phyloP scores from a whole-genome alignment of 2,888 invertebrate genomes.

The Litoditis marina region DNA sequence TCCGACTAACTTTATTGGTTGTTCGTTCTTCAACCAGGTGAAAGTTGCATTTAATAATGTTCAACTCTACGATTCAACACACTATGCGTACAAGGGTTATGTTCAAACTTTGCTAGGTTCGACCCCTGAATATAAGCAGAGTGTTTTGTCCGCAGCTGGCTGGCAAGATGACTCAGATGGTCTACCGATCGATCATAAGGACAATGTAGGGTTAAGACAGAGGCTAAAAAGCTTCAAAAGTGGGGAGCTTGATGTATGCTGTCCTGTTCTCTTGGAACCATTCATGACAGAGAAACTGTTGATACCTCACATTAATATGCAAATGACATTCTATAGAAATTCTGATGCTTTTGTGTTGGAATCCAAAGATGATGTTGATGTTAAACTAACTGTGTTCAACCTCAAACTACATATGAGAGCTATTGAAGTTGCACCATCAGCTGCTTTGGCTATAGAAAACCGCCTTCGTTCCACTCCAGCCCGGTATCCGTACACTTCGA shows the following conservation, averaged over 20 bases:
- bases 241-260: background rate
- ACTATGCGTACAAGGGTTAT: slow-evolving; percentile 14
- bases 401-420: slow-evolving; percentile 14
- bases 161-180: background rate
- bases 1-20: background rate
- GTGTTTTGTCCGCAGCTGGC: slow-evolving; percentile 5
- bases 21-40: background rate
- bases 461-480: background rate
- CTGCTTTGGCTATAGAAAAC: slow-evolving; percentile 11
- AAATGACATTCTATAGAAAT: slow-evolving; percentile 9
- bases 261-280: slow-evolving; percentile 4
- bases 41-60: background rate
- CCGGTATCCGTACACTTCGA: slow-evolving; percentile 6
- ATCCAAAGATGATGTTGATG: no score
- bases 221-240: background rate
- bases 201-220: background rate
- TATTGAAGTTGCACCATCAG: slow-evolving; percentile 7
- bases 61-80: slow-evolving; percentile 2
- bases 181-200: no score
- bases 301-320: slow-evolving; percentile 13
- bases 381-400: background rate
- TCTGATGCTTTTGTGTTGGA: slow-evolving; percentile 2
- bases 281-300: slow-evolving; percentile 8
- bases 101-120: slow-evolving; percentile 5
- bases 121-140: background rate